phyloP scores from a whole-genome alignment of 2,797 vertebrate genomes.

The Petrocephalus schoutedeni region DNA sequence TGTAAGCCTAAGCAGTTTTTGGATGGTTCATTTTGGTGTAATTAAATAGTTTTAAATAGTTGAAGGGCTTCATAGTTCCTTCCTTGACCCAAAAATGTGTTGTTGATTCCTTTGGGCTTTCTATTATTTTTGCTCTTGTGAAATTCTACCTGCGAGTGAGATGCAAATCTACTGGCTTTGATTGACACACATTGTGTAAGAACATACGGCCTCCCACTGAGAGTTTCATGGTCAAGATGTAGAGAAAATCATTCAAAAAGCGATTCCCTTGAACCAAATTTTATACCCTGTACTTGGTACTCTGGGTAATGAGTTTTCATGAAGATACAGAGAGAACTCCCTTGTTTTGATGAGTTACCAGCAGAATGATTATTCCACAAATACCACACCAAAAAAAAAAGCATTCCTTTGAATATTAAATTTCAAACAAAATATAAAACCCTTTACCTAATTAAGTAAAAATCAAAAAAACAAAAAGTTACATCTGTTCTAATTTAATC shows the following conservation, averaged over 20 bases:
- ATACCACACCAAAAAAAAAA: not conserved
- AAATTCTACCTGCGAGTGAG: not conserved
- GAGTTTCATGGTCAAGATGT: not conserved
- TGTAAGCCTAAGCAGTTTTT: conserved; percentile 46
- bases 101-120: not conserved
- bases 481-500: not conserved
- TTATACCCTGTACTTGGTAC: not conserved
- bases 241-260: not conserved
- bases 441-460: not conserved
- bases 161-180: not conserved
- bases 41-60: conserved; percentile 50
- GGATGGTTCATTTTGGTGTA: conserved; percentile 48
- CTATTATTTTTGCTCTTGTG: not conserved
- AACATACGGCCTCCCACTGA: not conserved
- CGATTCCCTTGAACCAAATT: not conserved
- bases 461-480: not conserved
- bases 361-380: not conserved
- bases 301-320: not conserved
- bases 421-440: not conserved
- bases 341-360: not conserved
- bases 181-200: not conserved
- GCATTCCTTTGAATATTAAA: not conserved
- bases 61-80: conserved; percentile 33
- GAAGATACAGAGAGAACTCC: not conserved
- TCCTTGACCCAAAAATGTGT: not conserved